These are phyloP conservation scores for Serripes groenlandicus DNA, from an alignment of 2,888 invertebrate species.

Conservation along the genomic window DNA sequence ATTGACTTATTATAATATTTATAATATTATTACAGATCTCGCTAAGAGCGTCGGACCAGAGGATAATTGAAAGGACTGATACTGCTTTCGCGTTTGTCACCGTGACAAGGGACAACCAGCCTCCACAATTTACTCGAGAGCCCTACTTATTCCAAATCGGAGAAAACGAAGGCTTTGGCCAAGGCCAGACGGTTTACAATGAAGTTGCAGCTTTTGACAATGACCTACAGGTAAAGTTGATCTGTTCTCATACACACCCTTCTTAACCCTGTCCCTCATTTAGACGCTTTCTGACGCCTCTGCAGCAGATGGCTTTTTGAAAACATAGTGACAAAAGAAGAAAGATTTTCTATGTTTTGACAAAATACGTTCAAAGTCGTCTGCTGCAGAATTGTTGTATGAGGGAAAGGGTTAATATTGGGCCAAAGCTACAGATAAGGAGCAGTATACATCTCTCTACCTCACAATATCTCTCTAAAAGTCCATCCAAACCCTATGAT, in stretches of 20 bases:
- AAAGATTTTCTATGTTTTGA: no score
- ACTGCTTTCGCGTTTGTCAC: conserved; percentile 72
- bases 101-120: conserved; percentile 71
- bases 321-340: not conserved
- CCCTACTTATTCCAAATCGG: conserved; percentile 71
- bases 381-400: no score
- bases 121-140: conserved; percentile 68
- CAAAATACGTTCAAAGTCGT: no score
- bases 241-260: no score
- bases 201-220: conserved; percentile 67
- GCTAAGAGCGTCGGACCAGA: conserved; percentile 73
- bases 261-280: not conserved
- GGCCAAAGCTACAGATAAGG: not conserved
- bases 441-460: not conserved
- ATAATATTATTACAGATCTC: conserved; percentile 60
- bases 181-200: conserved; percentile 67
- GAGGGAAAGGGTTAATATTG: not conserved
- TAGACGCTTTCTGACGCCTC: no score
- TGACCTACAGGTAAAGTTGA: conserved; percentile 64
- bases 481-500: no score
- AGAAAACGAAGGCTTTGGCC: conserved; percentile 67
- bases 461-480: no score
- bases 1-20: not conserved
- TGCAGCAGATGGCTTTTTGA: not conserved
- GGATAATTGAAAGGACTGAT: conserved; percentile 70